phyloP scores from a whole-genome alignment of 1,140 invertebrate genomes.

The Bombyx mandarina region DNA sequence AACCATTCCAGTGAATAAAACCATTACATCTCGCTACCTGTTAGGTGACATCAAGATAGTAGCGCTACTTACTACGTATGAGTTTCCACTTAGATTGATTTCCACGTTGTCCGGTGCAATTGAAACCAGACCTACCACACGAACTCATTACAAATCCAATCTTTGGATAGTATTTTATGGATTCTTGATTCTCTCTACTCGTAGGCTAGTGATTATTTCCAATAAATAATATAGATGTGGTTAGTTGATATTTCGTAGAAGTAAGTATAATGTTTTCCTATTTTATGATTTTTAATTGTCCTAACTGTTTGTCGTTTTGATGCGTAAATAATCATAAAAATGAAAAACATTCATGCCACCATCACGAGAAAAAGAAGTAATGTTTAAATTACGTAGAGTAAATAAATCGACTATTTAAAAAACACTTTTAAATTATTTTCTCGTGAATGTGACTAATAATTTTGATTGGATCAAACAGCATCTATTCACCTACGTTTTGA shows the following conservation, averaged over 20 bases:
- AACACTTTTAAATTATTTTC: conserved; percentile 4
- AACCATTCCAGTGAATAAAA: conserved; percentile 34
- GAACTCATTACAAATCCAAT: conserved; percentile 58
- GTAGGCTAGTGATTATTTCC: conserved; percentile 45
- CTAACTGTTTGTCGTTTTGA: conserved; percentile 2
- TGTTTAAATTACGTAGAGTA: neutral
- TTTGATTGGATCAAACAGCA: conserved; percentile 22
- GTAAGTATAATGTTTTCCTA: conserved; percentile 39
- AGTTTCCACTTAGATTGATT: conserved; percentile 22
- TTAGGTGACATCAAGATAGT: conserved; percentile 55
- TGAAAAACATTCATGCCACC: conserved; percentile 46
- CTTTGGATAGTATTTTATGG: conserved; percentile 47
- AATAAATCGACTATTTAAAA: too few species aligned
- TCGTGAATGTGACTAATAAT: conserved; percentile 28
- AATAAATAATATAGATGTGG: conserved; percentile 44
- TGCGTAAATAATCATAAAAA: conserved; percentile 19
- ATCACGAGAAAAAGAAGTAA: conserved; percentile 26
- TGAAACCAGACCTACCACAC: conserved; percentile 36
- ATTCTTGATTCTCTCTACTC: conserved; percentile 48
- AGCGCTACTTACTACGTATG: conserved; percentile 53
- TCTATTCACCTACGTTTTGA: conserved; percentile 62
- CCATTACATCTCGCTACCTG: conserved; percentile 62
- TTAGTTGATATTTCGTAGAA: conserved; percentile 36
- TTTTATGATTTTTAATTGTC: conserved; percentile 18
- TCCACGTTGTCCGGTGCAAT: conserved; percentile 42